Evolutionary conservation across 2,113 vertebrate species (phyloP), one percentile per base, ranked within the genome.

Genomic region (Colinus virginianus): DNA sequence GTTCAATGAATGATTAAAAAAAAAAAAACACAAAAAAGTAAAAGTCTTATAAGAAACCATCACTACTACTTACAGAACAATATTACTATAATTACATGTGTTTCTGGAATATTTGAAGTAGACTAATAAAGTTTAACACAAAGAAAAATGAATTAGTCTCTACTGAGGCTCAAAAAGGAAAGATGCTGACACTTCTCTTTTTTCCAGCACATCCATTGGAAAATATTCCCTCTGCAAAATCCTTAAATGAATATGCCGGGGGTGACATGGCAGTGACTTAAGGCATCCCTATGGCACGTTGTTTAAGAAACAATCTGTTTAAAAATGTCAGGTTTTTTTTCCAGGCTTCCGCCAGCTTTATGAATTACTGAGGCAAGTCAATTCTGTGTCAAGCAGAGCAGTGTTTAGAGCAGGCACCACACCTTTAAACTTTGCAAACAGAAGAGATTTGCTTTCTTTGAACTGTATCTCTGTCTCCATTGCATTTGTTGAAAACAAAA

Each of bases 61-160:
- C 64, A 62, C 20, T 75, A 63, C 40, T 11, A 64, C 61, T 85
- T 40, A 61, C 9, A 7, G 78, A 22, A 43, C 51, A 80, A 95
- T 86, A 79, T 70, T 77, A 85, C 56, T 72, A 78, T 91, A 93
- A 97, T 95, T 96, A 79, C 94, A 94, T 43, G 68, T 84, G 61
- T 88, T 96, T 51, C 68, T 80, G 46, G 48, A 86, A 87, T 77
- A 94, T 95, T 92, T 89, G 82, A 80, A 92, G 88, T 87, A 5
- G 90, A 89, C 96, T 87, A 7, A 76, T 68, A 70, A 74, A 13
- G n/a, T 85, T 78, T 87, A 87, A 76, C 67, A 70, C n/a, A 46
- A 83, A 93, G 59, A 22, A 92, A 93, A 91, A 68, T 61, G 80
- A 96, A 94, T 87, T 88, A 86, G 59, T 70, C 91, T 68, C 38